Conservation (phyloP, 53 echinoderm and acorn worm species). For the Patiria pectinifera region DNA sequence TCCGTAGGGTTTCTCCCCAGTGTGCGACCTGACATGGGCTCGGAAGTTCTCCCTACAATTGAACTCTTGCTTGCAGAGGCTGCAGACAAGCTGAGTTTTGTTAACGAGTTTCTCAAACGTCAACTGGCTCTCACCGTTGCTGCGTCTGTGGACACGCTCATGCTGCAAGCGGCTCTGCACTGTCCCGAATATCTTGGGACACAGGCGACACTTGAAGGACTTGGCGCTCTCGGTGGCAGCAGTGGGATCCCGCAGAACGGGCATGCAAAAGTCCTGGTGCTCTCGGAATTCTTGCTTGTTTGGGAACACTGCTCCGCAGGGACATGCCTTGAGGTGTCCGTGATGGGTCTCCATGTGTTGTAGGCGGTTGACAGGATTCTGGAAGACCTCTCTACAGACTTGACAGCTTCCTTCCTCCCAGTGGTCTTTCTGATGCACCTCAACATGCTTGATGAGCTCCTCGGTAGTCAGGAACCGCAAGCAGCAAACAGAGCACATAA, state of each 20-base stretch:
- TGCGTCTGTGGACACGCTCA: conserved; percentile 7
- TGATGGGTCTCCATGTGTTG: conserved; percentile 19
- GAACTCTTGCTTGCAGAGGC: conserved; percentile 24
- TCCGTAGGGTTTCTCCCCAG: conserved; percentile 16
- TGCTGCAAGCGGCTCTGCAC: conserved; percentile 31
- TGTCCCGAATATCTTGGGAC: conserved; percentile 29
- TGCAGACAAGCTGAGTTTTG: background rate
- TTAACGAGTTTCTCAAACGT: background rate
- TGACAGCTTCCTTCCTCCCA: background rate
- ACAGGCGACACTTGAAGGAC: conserved; percentile 23
- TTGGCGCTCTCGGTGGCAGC: background rate
- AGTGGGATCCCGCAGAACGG: conserved; percentile 28
- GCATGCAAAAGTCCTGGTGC: conserved; percentile 20
- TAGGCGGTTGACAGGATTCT: background rate
- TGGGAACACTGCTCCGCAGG: conserved; percentile 11
- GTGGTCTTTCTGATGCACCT: background rate
- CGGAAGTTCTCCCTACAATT: conserved; percentile 23
- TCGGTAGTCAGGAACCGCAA: background rate
- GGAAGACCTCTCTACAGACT: background rate
- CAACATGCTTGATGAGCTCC: background rate
- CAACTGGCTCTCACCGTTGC: background rate
- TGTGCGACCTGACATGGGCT: conserved; percentile 34
- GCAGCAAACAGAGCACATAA: background rate
- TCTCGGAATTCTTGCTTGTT: background rate
- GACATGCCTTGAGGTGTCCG: conserved; percentile 27